These are phyloP conservation scores for Macrotus californicus DNA, from an alignment of 2,113 vertebrate species.

Conservation along the genomic window DNA sequence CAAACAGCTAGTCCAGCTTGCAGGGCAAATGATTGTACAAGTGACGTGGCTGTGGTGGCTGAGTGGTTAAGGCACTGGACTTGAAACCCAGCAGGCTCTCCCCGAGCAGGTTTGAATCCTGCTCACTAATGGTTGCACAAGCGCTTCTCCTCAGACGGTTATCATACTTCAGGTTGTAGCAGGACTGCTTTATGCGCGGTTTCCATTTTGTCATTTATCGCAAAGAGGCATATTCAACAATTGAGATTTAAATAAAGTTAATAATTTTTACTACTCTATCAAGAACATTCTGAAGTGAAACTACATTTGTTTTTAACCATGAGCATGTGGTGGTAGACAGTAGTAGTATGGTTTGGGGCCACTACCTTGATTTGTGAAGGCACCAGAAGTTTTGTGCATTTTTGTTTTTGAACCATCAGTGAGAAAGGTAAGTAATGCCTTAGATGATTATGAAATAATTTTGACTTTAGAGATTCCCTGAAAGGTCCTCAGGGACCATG, in stretches of 20 bases:
- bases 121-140: not conserved
- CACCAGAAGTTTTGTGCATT: not conserved
- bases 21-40: not conserved
- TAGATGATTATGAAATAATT: not conserved
- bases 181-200: not conserved
- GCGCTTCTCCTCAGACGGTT: not conserved
- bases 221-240: not conserved
- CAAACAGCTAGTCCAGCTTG: not conserved
- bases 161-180: not conserved
- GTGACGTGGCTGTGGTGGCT: no score
- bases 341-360: not conserved
- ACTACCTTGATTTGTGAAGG: not conserved
- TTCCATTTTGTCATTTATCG: not conserved
- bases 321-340: not conserved
- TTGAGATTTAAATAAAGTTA: not conserved
- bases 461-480: not conserved
- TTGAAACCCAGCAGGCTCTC: no score
- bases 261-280: not conserved
- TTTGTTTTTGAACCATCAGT: not conserved
- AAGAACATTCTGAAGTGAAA: not conserved
- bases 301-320: not conserved
- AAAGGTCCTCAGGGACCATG: not conserved
- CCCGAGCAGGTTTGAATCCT: no score
- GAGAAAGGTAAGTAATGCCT: not conserved
- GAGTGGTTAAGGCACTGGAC: no score